phyloP scores from a whole-genome alignment of 2,113 vertebrate species.

The Epinephelus fuscoguttatus region DNA sequence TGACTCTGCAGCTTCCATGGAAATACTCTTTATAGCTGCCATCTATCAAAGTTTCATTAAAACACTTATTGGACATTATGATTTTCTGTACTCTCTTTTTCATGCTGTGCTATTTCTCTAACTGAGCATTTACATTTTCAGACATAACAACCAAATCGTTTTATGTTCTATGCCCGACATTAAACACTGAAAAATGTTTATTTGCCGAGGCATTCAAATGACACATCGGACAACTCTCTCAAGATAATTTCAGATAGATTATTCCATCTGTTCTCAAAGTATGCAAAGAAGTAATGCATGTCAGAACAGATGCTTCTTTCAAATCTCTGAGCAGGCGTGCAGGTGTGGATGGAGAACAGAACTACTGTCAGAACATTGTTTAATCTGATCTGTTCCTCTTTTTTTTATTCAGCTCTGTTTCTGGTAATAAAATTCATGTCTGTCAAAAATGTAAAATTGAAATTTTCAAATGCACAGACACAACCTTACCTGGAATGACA shows the following conservation, averaged over 20 bases:
- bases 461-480: too few species aligned
- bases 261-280: background rate
- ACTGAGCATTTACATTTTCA: background rate
- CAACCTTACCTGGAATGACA: too few species aligned
- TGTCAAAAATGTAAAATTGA: too few species aligned
- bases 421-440: too few species aligned
- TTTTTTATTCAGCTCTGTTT: too few species aligned
- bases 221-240: background rate
- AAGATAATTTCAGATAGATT: background rate
- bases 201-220: background rate
- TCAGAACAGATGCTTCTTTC: background rate
- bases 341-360: too few species aligned
- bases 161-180: background rate
- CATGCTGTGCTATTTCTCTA: background rate
- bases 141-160: background rate
- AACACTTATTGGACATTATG: background rate
- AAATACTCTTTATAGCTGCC: slow-evolving; percentile 14
- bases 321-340: background rate
- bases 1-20: slow-evolving; percentile 4
- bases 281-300: background rate
- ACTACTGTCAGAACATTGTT: too few species aligned
- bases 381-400: too few species aligned
- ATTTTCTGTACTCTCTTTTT: background rate
- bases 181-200: background rate
- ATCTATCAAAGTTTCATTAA: background rate